Conservation (phyloP, 2,888 invertebrate genomes). For the Diplazon laetatorius region DNA sequence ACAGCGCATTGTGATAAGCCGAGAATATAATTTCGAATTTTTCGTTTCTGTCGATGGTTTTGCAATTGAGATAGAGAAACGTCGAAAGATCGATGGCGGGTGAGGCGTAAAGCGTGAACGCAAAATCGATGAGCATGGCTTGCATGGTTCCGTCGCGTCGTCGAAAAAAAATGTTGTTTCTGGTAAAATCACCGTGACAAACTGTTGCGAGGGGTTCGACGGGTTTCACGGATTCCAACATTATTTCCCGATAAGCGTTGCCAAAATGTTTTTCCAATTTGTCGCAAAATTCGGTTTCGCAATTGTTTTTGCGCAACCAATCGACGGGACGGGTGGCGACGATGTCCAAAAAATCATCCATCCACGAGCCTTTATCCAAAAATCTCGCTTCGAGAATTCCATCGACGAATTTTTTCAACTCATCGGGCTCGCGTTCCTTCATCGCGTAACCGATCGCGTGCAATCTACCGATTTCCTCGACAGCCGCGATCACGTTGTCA, state of each 20-base stretch:
- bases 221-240: slow-evolving; percentile 62
- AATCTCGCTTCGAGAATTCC: slow-evolving; percentile 67
- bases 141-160: slow-evolving; percentile 46
- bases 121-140: slow-evolving; percentile 74
- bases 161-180: slow-evolving; percentile 75
- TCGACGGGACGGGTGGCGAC: slow-evolving; percentile 63
- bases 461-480: slow-evolving; percentile 74
- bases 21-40: slow-evolving; percentile 68
- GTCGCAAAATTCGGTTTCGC: slow-evolving; percentile 70
- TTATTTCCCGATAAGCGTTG: slow-evolving; percentile 61
- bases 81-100: slow-evolving; percentile 76
- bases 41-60: slow-evolving; percentile 38
- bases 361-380: not conserved
- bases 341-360: slow-evolving; percentile 4
- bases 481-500: slow-evolving; percentile 71
- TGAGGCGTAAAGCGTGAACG: slow-evolving; percentile 71
- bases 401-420: slow-evolving; percentile 68
- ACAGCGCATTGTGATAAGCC: slow-evolving; percentile 73
- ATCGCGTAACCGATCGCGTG: slow-evolving; percentile 74
- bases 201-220: slow-evolving; percentile 75
- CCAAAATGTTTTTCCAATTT: slow-evolving; percentile 66
- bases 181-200: slow-evolving; percentile 77
- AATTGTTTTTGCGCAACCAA: slow-evolving; percentile 65
- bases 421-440: slow-evolving; percentile 67
- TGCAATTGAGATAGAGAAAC: slow-evolving; percentile 70